Evolutionary conservation across 2,888 invertebrate genomes (phyloP).

Genomic region (Apamea monoglypha): DNA sequence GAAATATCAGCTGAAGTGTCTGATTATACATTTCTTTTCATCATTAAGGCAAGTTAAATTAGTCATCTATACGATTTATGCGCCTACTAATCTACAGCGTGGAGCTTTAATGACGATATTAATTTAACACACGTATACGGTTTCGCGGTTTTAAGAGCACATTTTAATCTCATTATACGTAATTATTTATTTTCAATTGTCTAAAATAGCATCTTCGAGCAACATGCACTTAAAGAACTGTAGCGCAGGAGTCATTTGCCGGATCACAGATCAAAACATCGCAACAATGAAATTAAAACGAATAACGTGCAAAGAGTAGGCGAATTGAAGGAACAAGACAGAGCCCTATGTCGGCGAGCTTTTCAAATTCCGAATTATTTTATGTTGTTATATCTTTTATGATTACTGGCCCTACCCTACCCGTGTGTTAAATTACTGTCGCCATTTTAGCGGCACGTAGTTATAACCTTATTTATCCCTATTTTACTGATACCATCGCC

Average conservation of each 20-base stretch:
- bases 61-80: not conserved
- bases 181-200: not conserved
- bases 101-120: not conserved
- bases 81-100: not conserved
- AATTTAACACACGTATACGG: too few species aligned
- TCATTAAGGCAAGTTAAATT: not conserved
- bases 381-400: not conserved
- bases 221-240: not conserved
- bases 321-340: not conserved
- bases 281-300: not conserved
- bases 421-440: not conserved
- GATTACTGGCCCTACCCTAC: not conserved
- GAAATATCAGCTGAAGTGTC: not conserved
- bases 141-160: not conserved
- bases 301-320: not conserved
- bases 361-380: not conserved
- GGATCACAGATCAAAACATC: too few species aligned
- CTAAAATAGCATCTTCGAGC: not conserved
- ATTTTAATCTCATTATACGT: not conserved
- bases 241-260: not conserved
- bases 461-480: not conserved
- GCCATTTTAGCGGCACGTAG: not conserved
- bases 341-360: too few species aligned
- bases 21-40: too few species aligned
- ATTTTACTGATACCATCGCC: not conserved